Evolutionary conservation across 2,888 invertebrate species (phyloP).

Genomic region (Trissoscelio sp.): DNA sequence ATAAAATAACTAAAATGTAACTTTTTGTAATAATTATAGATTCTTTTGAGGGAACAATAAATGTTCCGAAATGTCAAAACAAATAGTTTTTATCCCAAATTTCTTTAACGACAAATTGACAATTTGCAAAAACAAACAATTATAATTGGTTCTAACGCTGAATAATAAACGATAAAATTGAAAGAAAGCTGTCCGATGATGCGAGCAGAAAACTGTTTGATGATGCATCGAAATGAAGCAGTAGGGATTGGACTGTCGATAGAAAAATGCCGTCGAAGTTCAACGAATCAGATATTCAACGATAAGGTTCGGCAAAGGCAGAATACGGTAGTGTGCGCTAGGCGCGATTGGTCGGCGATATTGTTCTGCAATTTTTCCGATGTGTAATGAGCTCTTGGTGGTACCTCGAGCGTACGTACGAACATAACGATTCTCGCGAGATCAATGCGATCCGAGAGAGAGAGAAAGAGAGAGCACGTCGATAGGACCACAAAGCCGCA

Average conservation of each 20-base stretch:
- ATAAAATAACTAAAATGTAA: no score
- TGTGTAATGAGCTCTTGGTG: conserved; percentile 62
- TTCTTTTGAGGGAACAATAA: no score
- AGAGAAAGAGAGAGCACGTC: conserved; percentile 30
- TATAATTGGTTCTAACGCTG: no score
- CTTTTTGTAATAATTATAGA: no score
- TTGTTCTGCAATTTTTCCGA: conserved; percentile 58
- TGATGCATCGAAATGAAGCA: conserved; percentile 31
- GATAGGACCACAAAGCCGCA: conserved; percentile 70
- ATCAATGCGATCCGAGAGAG: conserved; percentile 52
- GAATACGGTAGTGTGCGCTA: conserved; percentile 42
- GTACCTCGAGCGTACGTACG: conserved; percentile 47
- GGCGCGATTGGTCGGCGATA: conserved; percentile 56
- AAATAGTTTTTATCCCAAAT: no score
- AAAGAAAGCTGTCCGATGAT: conserved; percentile 16
- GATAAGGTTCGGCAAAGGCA: conserved; percentile 53
- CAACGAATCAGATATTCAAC: conserved; percentile 58
- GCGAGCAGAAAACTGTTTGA: conserved; percentile 10
- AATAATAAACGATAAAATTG: background rate
- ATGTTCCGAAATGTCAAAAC: no score
- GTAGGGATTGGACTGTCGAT: conserved; percentile 16
- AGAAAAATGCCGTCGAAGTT: conserved; percentile 47
- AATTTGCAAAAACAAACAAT: no score
- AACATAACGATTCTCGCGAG: conserved; percentile 57
- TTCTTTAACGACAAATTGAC: no score